These are phyloP conservation scores for Megaceryle torquata DNA, from an alignment of 2,113 vertebrate genomes.

Conservation along the genomic window DNA sequence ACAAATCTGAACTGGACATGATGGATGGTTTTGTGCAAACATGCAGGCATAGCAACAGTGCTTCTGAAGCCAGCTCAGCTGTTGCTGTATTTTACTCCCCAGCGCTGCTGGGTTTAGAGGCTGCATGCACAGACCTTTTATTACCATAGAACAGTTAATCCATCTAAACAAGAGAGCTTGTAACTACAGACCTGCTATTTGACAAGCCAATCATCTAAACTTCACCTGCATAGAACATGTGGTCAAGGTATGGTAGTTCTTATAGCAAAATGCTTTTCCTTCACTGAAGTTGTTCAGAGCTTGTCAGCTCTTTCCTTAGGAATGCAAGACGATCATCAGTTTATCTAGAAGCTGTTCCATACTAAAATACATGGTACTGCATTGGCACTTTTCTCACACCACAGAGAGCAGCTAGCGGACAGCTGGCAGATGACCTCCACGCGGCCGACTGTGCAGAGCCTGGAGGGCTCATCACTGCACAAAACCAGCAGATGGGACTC, in stretches of 20 bases:
- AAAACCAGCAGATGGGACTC: not conserved
- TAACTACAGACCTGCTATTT: not conserved
- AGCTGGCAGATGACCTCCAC: not conserved
- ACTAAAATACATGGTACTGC: not conserved
- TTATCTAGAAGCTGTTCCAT: not conserved
- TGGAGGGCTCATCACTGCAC: not conserved
- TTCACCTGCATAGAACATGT: not conserved
- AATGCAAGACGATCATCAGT: not conserved
- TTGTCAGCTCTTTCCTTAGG: not conserved
- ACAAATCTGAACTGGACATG: not conserved
- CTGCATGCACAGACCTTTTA: not conserved
- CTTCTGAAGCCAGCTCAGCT: slow-evolving; percentile 19
- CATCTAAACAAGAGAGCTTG: not conserved
- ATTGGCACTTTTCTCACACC: not conserved
- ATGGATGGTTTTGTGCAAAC: not conserved
- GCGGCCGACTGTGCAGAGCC: not conserved
- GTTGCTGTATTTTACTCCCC: slow-evolving; percentile 12
- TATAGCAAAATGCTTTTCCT: not conserved
- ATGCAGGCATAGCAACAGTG: not conserved
- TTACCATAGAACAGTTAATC: slow-evolving; percentile 42
- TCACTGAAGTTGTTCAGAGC: not conserved
- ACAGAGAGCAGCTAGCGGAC: accelerated
- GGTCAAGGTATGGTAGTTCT: not conserved
- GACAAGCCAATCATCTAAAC: not conserved
- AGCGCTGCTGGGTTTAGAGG: not conserved